Conservation (phyloP, 1,140 invertebrate genomes). For the Diachasmimorpha longicaudata region DNA sequence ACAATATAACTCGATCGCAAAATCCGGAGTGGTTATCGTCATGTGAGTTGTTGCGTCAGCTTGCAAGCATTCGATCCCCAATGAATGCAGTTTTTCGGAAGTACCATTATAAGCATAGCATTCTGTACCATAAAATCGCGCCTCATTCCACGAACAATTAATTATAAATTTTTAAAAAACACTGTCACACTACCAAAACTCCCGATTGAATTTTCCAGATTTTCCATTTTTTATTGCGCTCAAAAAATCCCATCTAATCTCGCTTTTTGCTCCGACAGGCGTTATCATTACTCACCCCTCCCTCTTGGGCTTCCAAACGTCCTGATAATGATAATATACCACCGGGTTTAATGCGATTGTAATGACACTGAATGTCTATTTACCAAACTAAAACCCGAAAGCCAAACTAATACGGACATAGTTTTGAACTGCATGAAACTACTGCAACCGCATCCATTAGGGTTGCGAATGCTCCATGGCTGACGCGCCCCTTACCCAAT, state of each 20-base stretch:
- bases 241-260: too few relatives aligned
- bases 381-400: background rate
- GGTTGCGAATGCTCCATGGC: background rate
- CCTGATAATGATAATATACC: background rate
- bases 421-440: background rate
- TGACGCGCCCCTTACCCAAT: background rate
- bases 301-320: background rate
- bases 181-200: too few relatives aligned
- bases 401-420: background rate
- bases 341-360: background rate
- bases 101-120: background rate
- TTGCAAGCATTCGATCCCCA: background rate
- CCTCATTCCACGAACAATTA: too few relatives aligned
- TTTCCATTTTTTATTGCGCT: too few relatives aligned
- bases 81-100: background rate
- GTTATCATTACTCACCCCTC: background rate
- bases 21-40: conserved; percentile 4
- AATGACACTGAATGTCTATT: background rate
- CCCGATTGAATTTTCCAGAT: too few relatives aligned
- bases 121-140: background rate
- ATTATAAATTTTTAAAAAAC: too few relatives aligned
- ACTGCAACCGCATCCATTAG: conserved; percentile 9
- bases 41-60: background rate
- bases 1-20: conserved; percentile 35
- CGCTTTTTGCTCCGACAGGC: background rate